Evolutionary conservation across 2,797 vertebrate genomes (phyloP), one percentile per base, ranked within the genome.

Genomic region (Chaetodon trifasciatus): DNA sequence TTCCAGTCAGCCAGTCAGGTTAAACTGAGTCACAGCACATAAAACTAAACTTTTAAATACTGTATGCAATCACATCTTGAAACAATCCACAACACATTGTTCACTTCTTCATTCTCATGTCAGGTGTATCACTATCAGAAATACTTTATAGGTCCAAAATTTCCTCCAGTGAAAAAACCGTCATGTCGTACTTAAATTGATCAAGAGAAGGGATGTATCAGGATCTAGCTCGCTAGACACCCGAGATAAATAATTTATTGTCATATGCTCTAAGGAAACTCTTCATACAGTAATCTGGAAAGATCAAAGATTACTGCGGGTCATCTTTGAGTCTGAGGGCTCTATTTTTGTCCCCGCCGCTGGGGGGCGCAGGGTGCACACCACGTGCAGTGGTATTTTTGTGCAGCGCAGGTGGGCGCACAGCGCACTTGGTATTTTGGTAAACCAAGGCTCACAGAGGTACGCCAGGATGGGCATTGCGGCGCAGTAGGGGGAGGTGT

Each of bases 271-370:
- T 23, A 16, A 23, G 12, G 23, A 74, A 10, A 39, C 32, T 64
- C 52, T 47, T 53, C 66, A 53, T 44, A 24, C 46, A 64, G 57
- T 78, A 70, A 88, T 78, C 67, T 71, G 37, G 40, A 58, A 32
- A 32, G 28, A n/a, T 40, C 37, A 23, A 24, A 60, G 70, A 81
- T 78, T 61, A 72, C 57, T 32, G 61, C 5, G 13, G 17, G 23
- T 74, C 79, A 76, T 81, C 70, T 79, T 52, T 63, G 47, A 74
- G 2, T 32, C 28, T 32, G 28, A 28, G 28, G 28, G 28, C 28
- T 28, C 28, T 28, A 28, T 28, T 28, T 28, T 28, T 3, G 28
- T 1, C 3, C 1, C 42, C 8, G 42, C 12, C 4, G 42, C 42
- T n/a, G n/a, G n/a, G n/a, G n/a, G n/a, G n/a, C n/a, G n/a, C n/a